Percentiles rank a stretch among this genome's conserved stretches.
These are phyloP conservation scores for Mormyrops attenuatus DNA, from an alignment of 2,797 vertebrate species.

Conservation along the genomic window DNA sequence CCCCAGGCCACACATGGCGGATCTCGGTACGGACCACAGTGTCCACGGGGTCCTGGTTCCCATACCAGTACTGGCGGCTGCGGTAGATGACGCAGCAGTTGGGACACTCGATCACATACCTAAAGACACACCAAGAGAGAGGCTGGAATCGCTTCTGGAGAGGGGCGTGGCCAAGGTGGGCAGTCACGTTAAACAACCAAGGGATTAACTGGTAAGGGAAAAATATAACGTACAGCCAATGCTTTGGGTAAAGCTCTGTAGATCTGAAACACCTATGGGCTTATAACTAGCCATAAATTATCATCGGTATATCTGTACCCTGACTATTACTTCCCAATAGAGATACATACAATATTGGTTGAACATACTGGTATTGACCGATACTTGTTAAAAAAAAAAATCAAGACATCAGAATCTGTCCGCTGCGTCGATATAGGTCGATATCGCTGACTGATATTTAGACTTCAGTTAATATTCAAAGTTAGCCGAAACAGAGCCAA, in stretches of 20 bases:
- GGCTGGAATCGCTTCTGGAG: neutral
- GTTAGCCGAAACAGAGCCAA: neutral
- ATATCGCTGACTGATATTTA: neutral
- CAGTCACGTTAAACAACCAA: neutral
- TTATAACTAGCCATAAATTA: neutral
- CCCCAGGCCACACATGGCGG: slow-evolving; percentile 95
- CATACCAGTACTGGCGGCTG: slow-evolving; percentile 94
- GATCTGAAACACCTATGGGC: neutral
- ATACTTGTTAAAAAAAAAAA: neutral
- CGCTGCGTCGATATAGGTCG: neutral
- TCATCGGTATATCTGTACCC: neutral
- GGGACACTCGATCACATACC: slow-evolving; percentile 95
- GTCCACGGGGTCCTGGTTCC: slow-evolving; percentile 97
- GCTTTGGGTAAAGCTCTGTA: neutral
- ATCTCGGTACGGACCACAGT: slow-evolving; percentile 97
- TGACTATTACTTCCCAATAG: neutral
- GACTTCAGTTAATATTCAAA: neutral
- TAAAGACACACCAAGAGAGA: slow-evolving; percentile 39
- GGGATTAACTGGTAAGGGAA: neutral
- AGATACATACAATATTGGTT: neutral
- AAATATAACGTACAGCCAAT: neutral
- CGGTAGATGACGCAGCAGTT: slow-evolving; percentile 93
- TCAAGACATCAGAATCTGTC: neutral
- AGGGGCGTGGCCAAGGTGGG: neutral
- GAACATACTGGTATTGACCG: neutral